Conservation (phyloP, 2,113 vertebrate genomes). For the Arothron firmamentum region DNA sequence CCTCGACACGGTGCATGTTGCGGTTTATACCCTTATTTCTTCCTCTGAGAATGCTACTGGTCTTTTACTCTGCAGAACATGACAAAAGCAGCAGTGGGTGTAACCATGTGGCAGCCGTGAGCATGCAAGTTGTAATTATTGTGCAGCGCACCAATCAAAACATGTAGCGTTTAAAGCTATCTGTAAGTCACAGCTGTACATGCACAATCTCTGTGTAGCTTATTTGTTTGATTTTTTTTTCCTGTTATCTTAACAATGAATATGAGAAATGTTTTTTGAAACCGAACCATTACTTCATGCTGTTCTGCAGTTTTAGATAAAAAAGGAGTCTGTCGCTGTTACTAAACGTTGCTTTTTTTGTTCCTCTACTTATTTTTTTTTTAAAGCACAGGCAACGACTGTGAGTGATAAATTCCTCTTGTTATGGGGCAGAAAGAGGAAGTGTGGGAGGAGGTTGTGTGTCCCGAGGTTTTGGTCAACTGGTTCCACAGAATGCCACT, state of each 20-base stretch:
- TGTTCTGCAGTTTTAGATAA: too few species aligned
- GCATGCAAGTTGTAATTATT: slow-evolving; percentile 14
- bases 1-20: slow-evolving; percentile 10
- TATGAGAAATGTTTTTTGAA: background rate
- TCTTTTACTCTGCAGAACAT: background rate
- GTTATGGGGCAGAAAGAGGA: slow-evolving; percentile 57
- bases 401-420: slow-evolving; percentile 26
- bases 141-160: slow-evolving; percentile 5
- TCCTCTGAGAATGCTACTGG: slow-evolving; percentile 1
- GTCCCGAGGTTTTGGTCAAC: slow-evolving; percentile 53
- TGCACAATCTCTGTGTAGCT: too few species aligned
- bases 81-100: slow-evolving; percentile 16
- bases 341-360: background rate
- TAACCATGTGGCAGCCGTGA: slow-evolving; percentile 8
- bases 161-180: slow-evolving; percentile 1
- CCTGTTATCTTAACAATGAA: background rate
- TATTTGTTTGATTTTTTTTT: background rate
- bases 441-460: slow-evolving; percentile 49
- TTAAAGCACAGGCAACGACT: background rate
- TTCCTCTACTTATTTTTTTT: background rate
- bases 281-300: too few species aligned
- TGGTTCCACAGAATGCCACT: slow-evolving; percentile 49
- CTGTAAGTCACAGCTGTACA: slow-evolving; percentile 4
- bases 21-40: background rate
- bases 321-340: too few species aligned